Conservation (phyloP, 1,140 invertebrate genomes). For the Radopholus similis region DNA sequence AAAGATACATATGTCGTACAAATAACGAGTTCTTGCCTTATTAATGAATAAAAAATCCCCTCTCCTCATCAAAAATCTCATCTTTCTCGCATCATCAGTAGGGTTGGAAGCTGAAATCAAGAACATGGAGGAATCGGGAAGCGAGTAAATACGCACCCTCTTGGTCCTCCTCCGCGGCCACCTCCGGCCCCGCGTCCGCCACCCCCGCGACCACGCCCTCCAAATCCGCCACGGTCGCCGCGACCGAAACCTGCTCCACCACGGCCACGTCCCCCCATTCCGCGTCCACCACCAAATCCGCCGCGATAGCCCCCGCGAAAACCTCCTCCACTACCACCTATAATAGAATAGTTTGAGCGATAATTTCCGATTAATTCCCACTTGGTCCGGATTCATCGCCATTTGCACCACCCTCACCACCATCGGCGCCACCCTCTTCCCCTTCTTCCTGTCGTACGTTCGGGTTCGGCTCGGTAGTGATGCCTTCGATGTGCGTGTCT, state of each 20-base stretch:
- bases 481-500: conserved; percentile 45
- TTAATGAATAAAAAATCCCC: too few species aligned
- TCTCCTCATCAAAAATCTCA: too few species aligned
- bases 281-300: not conserved
- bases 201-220: not conserved
- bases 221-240: conserved; percentile 2
- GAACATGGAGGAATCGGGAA: too few species aligned
- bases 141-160: not conserved
- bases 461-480: conserved; percentile 25
- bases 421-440: conserved; percentile 17
- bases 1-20: too few species aligned
- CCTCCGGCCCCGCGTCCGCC: conserved; percentile 3
- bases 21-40: too few species aligned
- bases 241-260: not conserved
- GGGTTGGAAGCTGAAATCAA: not conserved
- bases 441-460: conserved; percentile 19
- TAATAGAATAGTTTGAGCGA: not conserved
- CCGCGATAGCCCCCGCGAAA: not conserved
- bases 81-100: too few species aligned
- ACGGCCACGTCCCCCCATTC: conserved; percentile 2
- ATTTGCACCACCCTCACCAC: not conserved
- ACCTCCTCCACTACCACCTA: not conserved
- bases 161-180: conserved; percentile 19
- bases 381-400: not conserved
- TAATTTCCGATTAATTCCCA: not conserved